Evolutionary conservation across 2,797 vertebrate genomes (phyloP), one percentile per base, ranked within the genome.

Genomic region (Esox masquinongy): DNA sequence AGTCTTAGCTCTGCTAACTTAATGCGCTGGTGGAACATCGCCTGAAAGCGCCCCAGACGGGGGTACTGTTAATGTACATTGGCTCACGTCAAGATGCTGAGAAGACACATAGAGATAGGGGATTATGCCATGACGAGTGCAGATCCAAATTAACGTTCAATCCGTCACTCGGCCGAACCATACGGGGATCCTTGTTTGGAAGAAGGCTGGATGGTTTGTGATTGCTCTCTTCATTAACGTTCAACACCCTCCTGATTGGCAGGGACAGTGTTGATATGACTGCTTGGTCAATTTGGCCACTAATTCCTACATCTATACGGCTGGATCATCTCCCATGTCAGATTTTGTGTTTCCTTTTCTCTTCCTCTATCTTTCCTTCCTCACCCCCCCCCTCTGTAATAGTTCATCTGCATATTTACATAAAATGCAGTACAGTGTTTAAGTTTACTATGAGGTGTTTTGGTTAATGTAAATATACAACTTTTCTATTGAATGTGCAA

Each of bases 91-190:
- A 89, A 93, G 90, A 93, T 92, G 88, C 80, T 84, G 88, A 88
- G 88, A 85, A 88, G 90, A 92, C 88, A 90, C 91, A 90, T 87
- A 89, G 89, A 92, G 89, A 92, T 91, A 83, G 88, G 87, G 91
- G 93, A 94, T 94, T 94, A 94, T 79, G 78, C 68, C 77, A 85
- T 79, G 89, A 90, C 85, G 81, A 93, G 89, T 88, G 78, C 90
- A 26, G 90, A 90, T 91, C 86, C 85, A 92, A 92, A 94, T 93
- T 88, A 93, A 89, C 69, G 82, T 73, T 73, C 67, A 86, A 79
- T 91, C 87, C 87, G 87, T 90, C 91, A 87, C 76, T 74, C 71
- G 0, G 63, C 81, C 80, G 77, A 85, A 88, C 53, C 77, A 77
- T 70, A 80, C 69, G 53, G 53, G 24, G 51, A 47, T 69, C 7